Percentiles rank a stretch among this genome's conserved stretches.
Evolutionary conservation across 2,113 vertebrate species (phyloP).

Genomic region (Centropristis striata): DNA sequence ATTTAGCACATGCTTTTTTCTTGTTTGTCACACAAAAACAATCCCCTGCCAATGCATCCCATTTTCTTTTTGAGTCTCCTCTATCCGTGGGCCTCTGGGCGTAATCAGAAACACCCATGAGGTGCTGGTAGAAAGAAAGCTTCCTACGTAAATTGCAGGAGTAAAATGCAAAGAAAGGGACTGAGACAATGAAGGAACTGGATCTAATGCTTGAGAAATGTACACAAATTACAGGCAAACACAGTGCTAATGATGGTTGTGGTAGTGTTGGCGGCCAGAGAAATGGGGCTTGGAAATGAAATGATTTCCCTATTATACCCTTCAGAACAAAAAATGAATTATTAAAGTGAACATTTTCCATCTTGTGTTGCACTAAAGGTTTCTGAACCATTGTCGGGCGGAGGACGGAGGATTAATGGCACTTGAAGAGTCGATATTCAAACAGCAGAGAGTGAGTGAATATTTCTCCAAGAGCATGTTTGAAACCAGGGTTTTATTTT

Average conservation of each 20-base stretch:
- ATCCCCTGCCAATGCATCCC: constrained; percentile 34
- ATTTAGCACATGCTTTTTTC: constrained; percentile 26
- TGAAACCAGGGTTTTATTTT: constrained; percentile 27
- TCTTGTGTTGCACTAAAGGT: constrained; percentile 27
- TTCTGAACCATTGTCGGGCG: constrained; percentile 26
- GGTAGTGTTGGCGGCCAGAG: constrained; percentile 27
- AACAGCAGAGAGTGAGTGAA: constrained; percentile 8
- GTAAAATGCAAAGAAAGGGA: constrained; percentile 12
- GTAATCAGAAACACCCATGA: constrained; percentile 44
- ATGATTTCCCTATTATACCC: constrained; percentile 32
- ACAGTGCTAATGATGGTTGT: constrained; percentile 28
- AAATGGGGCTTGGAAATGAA: constrained; percentile 28
- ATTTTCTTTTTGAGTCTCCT: constrained; percentile 31
- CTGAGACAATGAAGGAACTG: not conserved
- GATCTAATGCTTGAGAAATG: constrained; percentile 24
- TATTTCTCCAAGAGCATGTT: constrained; percentile 15
- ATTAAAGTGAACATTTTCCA: constrained; percentile 59
- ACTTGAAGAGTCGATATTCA: constrained; percentile 43
- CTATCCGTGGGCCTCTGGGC: constrained; percentile 21
- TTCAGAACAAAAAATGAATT: constrained; percentile 58
- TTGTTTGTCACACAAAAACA: constrained; percentile 6
- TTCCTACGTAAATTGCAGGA: constrained; percentile 26
- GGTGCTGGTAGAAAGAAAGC: constrained; percentile 39
- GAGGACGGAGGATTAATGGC: constrained; percentile 45
- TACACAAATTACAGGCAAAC: constrained; percentile 21